Percentiles rank a stretch among this genome's conserved stretches.
These are phyloP conservation scores for Isichthys henryi DNA, from an alignment of 2,113 vertebrate genomes.

Conservation along the genomic window DNA sequence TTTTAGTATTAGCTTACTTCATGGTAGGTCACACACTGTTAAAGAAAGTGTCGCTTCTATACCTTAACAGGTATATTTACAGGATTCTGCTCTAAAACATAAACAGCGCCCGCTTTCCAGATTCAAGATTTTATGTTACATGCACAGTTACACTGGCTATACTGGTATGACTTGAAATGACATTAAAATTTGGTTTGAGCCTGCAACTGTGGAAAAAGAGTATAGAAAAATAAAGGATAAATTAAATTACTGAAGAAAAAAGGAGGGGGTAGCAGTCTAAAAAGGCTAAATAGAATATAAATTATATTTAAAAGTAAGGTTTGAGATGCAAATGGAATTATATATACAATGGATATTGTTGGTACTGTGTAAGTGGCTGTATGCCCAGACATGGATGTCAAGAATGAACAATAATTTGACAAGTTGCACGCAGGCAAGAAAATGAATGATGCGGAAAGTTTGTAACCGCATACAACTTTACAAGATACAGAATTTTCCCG, in stretches of 20 bases:
- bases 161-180: neutral
- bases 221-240: neutral
- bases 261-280: neutral
- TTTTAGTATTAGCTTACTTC: neutral
- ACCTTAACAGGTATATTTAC: neutral
- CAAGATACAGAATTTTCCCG: neutral
- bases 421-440: neutral
- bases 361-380: neutral
- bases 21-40: neutral
- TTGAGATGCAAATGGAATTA: neutral
- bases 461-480: too few species aligned
- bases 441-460: neutral
- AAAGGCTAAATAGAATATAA: neutral
- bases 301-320: neutral
- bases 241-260: neutral
- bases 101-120: neutral
- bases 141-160: neutral
- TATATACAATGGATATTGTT: neutral
- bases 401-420: neutral
- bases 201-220: neutral
- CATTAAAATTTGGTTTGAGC: neutral
- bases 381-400: neutral
- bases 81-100: neutral
- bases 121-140: neutral
- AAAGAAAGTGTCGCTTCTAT: neutral